Conservation (phyloP, 2,797 vertebrate genomes). For the Leptodactylus fallax region DNA sequence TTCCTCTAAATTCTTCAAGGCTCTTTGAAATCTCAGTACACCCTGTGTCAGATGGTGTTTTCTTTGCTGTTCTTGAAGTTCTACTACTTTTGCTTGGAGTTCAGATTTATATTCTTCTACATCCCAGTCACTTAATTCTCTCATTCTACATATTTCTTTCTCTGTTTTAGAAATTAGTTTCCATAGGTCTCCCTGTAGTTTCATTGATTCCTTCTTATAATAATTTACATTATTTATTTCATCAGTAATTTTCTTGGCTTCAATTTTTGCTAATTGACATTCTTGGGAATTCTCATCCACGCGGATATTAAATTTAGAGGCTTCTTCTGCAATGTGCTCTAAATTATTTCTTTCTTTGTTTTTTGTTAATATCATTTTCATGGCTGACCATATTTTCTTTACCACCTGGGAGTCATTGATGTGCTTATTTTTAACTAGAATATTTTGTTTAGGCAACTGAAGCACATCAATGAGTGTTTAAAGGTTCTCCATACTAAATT, state of each 20-base stretch:
- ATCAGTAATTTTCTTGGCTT: conserved; percentile 71
- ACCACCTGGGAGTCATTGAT: conserved; percentile 62
- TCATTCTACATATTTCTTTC: conserved; percentile 75
- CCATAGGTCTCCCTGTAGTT: conserved; percentile 79
- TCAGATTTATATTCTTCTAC: conserved; percentile 66
- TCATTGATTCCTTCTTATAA: conserved; percentile 75
- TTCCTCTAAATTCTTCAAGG: conserved; percentile 62
- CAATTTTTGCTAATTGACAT: conserved; percentile 71
- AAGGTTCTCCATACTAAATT: conserved; percentile 55
- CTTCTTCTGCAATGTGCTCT: conserved; percentile 71
- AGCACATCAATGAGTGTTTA: conserved; percentile 62
- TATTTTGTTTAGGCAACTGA: conserved; percentile 52
- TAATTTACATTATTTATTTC: conserved; percentile 65
- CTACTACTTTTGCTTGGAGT: conserved; percentile 71
- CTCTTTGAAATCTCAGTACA: conserved; percentile 76
- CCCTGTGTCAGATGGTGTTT: conserved; percentile 73
- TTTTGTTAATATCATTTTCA: conserved; percentile 62
- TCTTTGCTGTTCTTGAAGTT: conserved; percentile 69
- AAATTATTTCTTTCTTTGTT: conserved; percentile 68
- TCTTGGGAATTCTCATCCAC: conserved; percentile 77
- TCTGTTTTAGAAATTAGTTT: conserved; percentile 74
- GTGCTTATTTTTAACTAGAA: conserved; percentile 68
- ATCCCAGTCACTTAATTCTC: conserved; percentile 61
- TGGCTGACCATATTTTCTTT: conserved; percentile 53
- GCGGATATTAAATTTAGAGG: background rate